Evolutionary conservation across 2,888 invertebrate genomes (phyloP), one percentile per base, ranked within the genome.

Genomic region (Cerceris rybyensis): DNA sequence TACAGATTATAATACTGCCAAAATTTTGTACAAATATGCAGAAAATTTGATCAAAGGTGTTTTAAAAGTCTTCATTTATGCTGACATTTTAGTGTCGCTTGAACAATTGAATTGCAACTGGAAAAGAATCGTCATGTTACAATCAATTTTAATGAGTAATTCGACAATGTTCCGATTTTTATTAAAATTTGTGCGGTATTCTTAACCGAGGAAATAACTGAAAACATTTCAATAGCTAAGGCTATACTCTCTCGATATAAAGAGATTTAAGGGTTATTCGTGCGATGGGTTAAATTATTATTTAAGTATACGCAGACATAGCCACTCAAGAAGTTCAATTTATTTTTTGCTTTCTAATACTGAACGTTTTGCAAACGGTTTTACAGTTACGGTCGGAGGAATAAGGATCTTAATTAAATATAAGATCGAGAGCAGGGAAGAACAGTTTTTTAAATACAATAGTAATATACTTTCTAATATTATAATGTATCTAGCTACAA

Each of bases 401-500:
- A 81, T 80, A 78, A 73, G 76, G 77, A 86, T 79, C 80, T 87
- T 83, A 70, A 75, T 78, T 78, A 80, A 65, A 55, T 72, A 71
- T 81, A 83, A 84, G 74, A 79, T 80, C 80, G 76, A 79, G 80
- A 80, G 75, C 74, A 78, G 73, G 71, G 79, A 78, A 84, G 73
- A 72, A 83, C 81, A 78, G 81, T 84, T 86, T 82, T 85, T 85
- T 80, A 78, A 83, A 81, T 82, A 86, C 80, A 79, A 87, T 86
- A 87, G 82, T 87, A 85, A 86, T 87, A 85, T 85, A 85, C 82
- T 86, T 85, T 87, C 87, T 86, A 87, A 87, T 87, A 84, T 78
- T 80, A 78, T 83, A 88, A 86, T 85, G 84, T 86, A 88, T 87
- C 88, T 88, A 88, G 88, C 89, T 87, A 87, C 83, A 85, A 78